phyloP scores from a whole-genome alignment of 2,888 invertebrate genomes.

The Scaptomyza polygonia region DNA sequence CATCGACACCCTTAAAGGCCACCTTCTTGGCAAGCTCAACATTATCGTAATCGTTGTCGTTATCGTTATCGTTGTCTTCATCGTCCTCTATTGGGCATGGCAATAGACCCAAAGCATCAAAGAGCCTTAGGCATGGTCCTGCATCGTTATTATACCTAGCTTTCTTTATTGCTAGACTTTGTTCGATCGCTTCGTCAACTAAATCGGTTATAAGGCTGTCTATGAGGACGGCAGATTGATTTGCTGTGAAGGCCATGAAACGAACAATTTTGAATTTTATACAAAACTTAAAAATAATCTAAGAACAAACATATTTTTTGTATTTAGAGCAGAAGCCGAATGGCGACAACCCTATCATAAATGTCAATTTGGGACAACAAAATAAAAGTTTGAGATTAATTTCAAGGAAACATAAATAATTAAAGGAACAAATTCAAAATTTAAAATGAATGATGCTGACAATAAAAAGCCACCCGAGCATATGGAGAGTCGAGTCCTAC shows the following conservation, averaged over 20 bases:
- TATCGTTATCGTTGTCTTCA: not conserved
- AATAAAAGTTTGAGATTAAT: constrained; percentile 23
- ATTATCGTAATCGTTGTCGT: not conserved
- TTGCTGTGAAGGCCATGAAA: constrained; percentile 57
- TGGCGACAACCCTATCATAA: not conserved
- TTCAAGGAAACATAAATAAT: constrained; percentile 8
- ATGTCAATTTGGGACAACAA: constrained; percentile 33
- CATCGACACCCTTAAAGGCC: not conserved
- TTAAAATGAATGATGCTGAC: constrained; percentile 32
- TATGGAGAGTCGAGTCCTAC: constrained; percentile 11
- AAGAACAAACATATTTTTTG: constrained; percentile 41
- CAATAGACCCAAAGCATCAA: constrained; percentile 54
- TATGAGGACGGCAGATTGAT: constrained; percentile 44
- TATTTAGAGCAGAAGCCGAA: constrained; percentile 14
- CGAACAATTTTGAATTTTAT: constrained; percentile 55
- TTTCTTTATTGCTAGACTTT: constrained; percentile 18
- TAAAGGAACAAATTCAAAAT: constrained; percentile 23
- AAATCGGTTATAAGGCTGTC: constrained; percentile 55
- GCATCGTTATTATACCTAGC: not conserved
- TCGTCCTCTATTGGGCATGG: constrained; percentile 26
- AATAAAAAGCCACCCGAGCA: not conserved
- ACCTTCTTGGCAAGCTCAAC: not conserved
- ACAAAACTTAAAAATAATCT: constrained; percentile 21
- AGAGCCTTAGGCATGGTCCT: constrained; percentile 55
- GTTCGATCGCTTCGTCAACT: constrained; percentile 50